Evolutionary conservation across 1,140 invertebrate species (phyloP).

Genomic region (Pseudomyrmex concolor): DNA sequence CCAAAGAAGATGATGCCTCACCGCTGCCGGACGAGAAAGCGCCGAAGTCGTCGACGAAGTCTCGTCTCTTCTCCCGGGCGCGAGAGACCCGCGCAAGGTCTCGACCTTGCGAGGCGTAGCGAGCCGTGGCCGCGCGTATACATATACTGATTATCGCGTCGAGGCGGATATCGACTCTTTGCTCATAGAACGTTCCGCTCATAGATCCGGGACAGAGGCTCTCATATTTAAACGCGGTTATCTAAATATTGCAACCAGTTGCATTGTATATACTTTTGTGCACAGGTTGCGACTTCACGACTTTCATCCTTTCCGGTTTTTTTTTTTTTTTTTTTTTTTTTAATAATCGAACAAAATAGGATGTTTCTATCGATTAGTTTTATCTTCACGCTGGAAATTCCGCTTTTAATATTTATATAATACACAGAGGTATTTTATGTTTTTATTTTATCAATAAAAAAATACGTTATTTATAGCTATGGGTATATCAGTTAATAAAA

Average conservation of each 20-base stretch:
- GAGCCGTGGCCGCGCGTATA: conserved; percentile 5
- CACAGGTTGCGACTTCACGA: too few species aligned
- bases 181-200: neutral
- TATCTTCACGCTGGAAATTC: neutral
- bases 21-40: conserved; percentile 56
- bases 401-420: neutral
- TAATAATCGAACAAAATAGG: too few species aligned
- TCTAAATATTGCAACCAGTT: neutral
- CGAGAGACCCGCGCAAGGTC: conserved; percentile 64
- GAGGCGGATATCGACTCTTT: conserved; percentile 17
- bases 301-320: neutral
- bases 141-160: conserved; percentile 50
- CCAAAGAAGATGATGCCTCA: conserved; percentile 53
- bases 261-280: neutral
- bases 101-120: conserved; percentile 64
- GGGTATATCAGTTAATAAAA: conserved; percentile 26
- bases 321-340: neutral
- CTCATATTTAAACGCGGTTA: neutral
- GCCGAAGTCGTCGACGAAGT: conserved; percentile 34
- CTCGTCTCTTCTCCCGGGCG: conserved; percentile 29
- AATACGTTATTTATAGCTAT: conserved; percentile 2
- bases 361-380: neutral
- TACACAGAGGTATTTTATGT: neutral
- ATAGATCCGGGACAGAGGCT: neutral
- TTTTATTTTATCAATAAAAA: neutral